Evolutionary conservation across 2,797 vertebrate species (phyloP).

Genomic region (Galagoides demidoff): DNA sequence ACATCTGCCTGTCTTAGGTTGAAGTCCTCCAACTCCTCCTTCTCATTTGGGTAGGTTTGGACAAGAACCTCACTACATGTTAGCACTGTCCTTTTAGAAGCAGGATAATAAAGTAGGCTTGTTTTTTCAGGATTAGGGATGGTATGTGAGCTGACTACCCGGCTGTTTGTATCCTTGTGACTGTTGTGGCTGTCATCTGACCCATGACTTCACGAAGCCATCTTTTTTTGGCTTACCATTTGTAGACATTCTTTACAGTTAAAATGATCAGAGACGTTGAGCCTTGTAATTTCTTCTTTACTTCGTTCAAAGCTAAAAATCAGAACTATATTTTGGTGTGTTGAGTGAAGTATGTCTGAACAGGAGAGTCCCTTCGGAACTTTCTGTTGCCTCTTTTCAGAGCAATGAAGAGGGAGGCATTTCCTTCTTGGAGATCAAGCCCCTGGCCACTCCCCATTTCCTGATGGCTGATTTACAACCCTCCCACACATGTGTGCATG

Average conservation of each 20-base stretch:
- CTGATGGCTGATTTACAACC: background rate
- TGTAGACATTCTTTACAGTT: background rate
- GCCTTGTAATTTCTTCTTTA: background rate
- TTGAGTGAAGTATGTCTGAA: background rate
- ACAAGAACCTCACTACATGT: background rate
- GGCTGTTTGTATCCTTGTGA: background rate
- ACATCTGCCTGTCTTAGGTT: background rate
- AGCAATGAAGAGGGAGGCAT: background rate
- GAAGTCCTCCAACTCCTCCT: background rate
- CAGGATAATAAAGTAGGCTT: background rate
- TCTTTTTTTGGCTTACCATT: background rate
- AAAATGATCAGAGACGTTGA: background rate
- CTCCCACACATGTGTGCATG: rapidly evolving
- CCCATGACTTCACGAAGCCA: background rate
- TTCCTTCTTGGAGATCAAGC: background rate
- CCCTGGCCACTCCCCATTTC: background rate
- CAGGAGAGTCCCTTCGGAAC: background rate
- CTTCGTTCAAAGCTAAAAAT: slow-evolving; percentile 14
- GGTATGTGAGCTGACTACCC: background rate
- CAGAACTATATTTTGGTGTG: background rate
- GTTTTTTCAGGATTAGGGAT: background rate
- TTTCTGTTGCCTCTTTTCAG: background rate
- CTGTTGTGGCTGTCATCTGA: background rate
- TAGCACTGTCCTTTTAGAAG: background rate
- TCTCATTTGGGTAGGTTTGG: background rate